phyloP scores from a whole-genome alignment of 2,888 invertebrate species.

The Xiphydria camelus region DNA sequence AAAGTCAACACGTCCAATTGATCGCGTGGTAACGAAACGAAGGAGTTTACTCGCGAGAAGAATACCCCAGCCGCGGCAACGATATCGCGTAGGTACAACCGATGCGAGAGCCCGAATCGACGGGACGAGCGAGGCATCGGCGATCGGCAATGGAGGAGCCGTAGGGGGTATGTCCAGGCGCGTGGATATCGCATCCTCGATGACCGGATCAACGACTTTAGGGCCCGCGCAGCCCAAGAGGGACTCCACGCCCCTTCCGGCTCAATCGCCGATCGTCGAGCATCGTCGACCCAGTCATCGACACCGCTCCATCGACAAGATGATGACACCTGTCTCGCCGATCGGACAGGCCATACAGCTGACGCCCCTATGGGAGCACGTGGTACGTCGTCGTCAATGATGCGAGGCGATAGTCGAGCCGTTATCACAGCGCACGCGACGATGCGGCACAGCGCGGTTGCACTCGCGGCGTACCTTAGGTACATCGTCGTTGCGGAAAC shows the following conservation, averaged over 20 bases:
- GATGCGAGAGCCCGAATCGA: too few species aligned
- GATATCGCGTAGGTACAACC: too few species aligned
- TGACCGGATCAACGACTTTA: constrained; percentile 46
- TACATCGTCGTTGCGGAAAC: too few species aligned
- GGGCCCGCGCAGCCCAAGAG: constrained; percentile 42
- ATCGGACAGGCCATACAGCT: constrained; percentile 60
- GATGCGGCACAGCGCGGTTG: too few species aligned
- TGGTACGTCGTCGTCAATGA: constrained; percentile 51
- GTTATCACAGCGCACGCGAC: too few species aligned
- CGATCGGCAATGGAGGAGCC: constrained; percentile 25
- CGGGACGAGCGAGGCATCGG: background rate
- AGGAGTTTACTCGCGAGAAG: too few species aligned
- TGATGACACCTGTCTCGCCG: constrained; percentile 45
- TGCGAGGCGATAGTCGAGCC: background rate
- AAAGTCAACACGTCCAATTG: too few species aligned
- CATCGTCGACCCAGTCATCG: constrained; percentile 57
- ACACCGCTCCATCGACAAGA: constrained; percentile 34
- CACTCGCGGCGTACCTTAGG: too few species aligned
- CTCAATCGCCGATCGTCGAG: constrained; percentile 56
- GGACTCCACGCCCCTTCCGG: constrained; percentile 58
- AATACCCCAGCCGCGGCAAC: too few species aligned
- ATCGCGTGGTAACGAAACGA: too few species aligned
- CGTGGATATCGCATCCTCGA: constrained; percentile 38
- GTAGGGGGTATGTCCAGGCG: constrained; percentile 45
- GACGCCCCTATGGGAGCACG: constrained; percentile 81